Conservation (phyloP, 2,888 invertebrate species). For the Philereme vetulata region DNA sequence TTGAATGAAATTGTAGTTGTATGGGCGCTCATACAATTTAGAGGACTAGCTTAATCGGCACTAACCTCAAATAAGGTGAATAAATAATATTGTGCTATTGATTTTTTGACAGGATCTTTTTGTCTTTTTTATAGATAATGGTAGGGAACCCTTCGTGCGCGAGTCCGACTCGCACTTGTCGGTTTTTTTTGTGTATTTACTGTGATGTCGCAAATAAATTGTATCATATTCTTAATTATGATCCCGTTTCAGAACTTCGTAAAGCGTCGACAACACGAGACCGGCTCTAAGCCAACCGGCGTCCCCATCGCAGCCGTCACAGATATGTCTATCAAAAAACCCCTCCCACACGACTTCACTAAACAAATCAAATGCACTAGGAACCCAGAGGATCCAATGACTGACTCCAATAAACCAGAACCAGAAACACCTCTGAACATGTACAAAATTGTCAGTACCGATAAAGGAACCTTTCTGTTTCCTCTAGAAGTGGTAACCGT, state of each 20-base stretch:
- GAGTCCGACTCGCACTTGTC: too few species aligned
- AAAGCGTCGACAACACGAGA: conserved; percentile 37
- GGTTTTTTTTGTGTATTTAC: conserved; percentile 8
- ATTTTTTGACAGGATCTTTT: too few species aligned
- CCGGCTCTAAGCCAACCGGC: conserved; percentile 46
- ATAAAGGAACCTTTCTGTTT: conserved; percentile 41
- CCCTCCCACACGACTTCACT: conserved; percentile 60
- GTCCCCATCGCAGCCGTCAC: conserved; percentile 48
- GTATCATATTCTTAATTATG: not conserved
- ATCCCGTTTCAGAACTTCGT: conserved; percentile 41
- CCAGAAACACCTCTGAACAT: conserved; percentile 32
- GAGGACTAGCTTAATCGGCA: too few species aligned
- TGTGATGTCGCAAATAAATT: conserved; percentile 2
- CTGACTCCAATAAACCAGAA: conserved; percentile 6
- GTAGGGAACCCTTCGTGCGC: too few species aligned
- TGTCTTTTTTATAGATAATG: too few species aligned
- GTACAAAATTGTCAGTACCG: conserved; percentile 55
- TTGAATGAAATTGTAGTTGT: too few species aligned
- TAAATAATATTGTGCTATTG: too few species aligned
- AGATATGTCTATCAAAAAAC: conserved; percentile 42
- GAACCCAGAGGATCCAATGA: conserved; percentile 22
- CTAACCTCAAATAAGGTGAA: too few species aligned
- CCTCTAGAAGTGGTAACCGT: conserved; percentile 47
- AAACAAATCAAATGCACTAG: conserved; percentile 41
- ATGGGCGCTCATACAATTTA: too few species aligned